phyloP scores from a whole-genome alignment of 2,888 invertebrate genomes.

The Microctonus brassicae region DNA sequence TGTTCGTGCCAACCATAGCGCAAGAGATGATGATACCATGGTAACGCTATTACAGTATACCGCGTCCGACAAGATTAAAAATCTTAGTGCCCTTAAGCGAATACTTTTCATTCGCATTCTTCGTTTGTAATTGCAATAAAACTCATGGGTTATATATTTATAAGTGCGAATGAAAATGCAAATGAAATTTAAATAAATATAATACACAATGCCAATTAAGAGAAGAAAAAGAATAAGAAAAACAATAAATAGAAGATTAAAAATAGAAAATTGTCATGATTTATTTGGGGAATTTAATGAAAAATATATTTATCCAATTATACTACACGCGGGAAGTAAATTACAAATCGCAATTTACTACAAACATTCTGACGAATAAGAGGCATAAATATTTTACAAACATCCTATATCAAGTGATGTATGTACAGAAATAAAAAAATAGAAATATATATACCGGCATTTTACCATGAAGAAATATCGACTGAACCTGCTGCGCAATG shows the following conservation, averaged over 20 bases:
- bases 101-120: conserved; percentile 35
- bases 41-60: conserved; percentile 40
- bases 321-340: not conserved
- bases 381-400: not conserved
- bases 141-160: not conserved
- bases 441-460: not conserved
- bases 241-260: too few relatives aligned
- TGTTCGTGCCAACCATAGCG: conserved; percentile 33
- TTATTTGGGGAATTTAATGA: not conserved
- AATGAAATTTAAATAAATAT: not conserved
- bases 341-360: not conserved
- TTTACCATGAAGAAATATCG: conserved; percentile 27
- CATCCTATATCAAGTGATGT: too few relatives aligned
- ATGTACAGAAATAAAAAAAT: not conserved
- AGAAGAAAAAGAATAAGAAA: not conserved
- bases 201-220: not conserved
- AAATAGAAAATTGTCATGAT: not conserved
- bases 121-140: not conserved
- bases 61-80: conserved; percentile 47
- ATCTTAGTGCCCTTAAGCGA: conserved; percentile 40
- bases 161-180: not conserved
- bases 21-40: conserved; percentile 34
- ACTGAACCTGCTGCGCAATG: not conserved
- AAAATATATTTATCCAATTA: not conserved
- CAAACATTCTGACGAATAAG: not conserved